These are phyloP conservation scores for Vimba vimba DNA, from an alignment of 2,113 vertebrate genomes.

Conservation along the genomic window DNA sequence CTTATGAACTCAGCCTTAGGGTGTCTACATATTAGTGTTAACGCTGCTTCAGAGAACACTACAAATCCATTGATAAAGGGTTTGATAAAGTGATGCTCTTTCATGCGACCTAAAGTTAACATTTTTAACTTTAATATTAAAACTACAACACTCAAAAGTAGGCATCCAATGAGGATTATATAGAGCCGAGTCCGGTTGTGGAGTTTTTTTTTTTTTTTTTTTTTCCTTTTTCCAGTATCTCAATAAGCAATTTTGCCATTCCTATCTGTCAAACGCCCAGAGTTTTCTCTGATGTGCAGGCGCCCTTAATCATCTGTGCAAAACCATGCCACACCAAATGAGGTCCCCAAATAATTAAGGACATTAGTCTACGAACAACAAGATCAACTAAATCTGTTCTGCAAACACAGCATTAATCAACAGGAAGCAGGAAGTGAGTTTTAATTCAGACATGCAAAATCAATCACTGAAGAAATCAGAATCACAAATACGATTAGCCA, in stretches of 20 bases:
- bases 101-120: not conserved
- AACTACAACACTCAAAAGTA: not conserved
- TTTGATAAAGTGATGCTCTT: not conserved
- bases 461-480: conserved; percentile 69
- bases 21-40: not conserved
- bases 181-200: not conserved
- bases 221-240: not conserved
- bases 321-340: conserved; percentile 34
- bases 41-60: not conserved
- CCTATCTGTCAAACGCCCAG: not conserved
- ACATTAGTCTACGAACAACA: conserved; percentile 63
- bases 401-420: conserved; percentile 54
- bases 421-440: conserved; percentile 54
- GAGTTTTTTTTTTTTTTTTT: no score
- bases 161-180: not conserved
- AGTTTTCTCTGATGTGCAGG: not conserved
- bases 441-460: conserved; percentile 65
- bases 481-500: conserved; percentile 72
- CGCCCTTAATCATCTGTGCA: conserved; percentile 29
- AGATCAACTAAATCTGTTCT: conserved; percentile 46
- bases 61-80: not conserved
- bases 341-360: conserved; percentile 59
- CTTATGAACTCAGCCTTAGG: conserved; percentile 13
- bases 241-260: not conserved
- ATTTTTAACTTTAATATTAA: not conserved